Conservation (phyloP, 2,888 invertebrate species). For the Marasmarcha lunaedactyla region DNA sequence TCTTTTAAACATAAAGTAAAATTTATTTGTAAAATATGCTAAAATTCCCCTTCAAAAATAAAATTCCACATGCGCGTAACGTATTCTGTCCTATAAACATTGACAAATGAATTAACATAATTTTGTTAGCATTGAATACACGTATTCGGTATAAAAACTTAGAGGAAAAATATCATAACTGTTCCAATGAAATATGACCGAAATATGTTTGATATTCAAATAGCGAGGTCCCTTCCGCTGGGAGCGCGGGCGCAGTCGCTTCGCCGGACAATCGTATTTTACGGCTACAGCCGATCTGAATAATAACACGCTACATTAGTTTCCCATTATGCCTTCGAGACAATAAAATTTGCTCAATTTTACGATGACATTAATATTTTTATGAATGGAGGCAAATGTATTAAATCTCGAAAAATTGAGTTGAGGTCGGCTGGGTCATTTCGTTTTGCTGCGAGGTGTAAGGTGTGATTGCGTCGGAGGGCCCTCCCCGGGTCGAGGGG, state of each 20-base stretch:
- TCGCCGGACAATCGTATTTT: conserved; percentile 59
- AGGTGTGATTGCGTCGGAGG: too few species aligned
- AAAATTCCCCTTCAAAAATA: too few species aligned
- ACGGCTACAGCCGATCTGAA: conserved; percentile 66
- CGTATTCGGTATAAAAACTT: conserved; percentile 38
- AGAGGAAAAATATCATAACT: conserved; percentile 66
- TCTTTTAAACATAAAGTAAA: too few species aligned
- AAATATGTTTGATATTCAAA: conserved; percentile 66
- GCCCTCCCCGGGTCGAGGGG: background rate
- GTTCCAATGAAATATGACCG: conserved; percentile 60
- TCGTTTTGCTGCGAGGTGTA: background rate
- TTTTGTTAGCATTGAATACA: conserved; percentile 41
- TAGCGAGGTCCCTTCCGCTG: conserved; percentile 59
- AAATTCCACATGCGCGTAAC: background rate
- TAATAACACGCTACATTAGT: conserved; percentile 71
- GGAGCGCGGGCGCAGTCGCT: conserved; percentile 34
- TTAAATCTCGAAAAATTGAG: conserved; percentile 52
- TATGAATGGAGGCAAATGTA: conserved; percentile 68
- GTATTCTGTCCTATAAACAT: background rate
- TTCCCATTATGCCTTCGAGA: conserved; percentile 69
- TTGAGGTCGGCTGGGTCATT: conserved; percentile 27
- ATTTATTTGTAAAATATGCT: too few species aligned
- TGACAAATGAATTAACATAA: conserved; percentile 33
- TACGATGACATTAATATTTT: conserved; percentile 71
- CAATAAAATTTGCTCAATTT: conserved; percentile 71